Conservation (phyloP, 1,140 invertebrate species). For the Hirudo medicinalis region DNA sequence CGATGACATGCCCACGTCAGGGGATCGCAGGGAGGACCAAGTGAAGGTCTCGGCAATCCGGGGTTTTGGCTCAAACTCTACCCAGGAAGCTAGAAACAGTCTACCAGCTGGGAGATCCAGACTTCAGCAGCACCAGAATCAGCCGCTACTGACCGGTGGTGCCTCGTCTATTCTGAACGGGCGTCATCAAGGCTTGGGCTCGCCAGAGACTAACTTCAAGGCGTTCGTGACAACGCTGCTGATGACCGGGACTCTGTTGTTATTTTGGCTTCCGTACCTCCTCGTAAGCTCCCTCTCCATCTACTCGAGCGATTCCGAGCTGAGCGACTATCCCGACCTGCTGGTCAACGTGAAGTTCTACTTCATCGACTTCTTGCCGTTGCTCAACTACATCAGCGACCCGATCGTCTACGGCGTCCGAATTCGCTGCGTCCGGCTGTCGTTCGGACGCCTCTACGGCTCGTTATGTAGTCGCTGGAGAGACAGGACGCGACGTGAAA, state of each 20-base stretch:
- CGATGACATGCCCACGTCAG: too few relatives aligned
- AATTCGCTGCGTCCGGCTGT: conserved; percentile 19
- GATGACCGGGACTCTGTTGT: conserved; percentile 19
- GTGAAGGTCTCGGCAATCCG: too few relatives aligned
- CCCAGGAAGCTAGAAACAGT: too few relatives aligned
- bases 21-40: too few relatives aligned
- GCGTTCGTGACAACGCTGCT: conserved; percentile 23
- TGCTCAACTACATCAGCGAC: conserved; percentile 23
- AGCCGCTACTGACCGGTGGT: too few relatives aligned
- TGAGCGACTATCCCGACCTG: conserved; percentile 15
- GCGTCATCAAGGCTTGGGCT: not conserved
- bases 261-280: conserved; percentile 23
- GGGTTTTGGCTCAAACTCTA: too few relatives aligned
- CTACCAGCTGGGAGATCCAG: too few relatives aligned
- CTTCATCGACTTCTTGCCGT: conserved; percentile 22
- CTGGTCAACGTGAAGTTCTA: conserved; percentile 21
- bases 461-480: conserved; percentile 4
- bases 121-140: too few relatives aligned
- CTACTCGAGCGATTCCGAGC: conserved; percentile 12
- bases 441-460: conserved; percentile 19
- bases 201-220: conserved; percentile 19
- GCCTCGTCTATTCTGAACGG: too few relatives aligned
- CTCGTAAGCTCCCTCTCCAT: conserved; percentile 21
- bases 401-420: conserved; percentile 24
- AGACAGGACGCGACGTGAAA: not conserved